Percentiles rank a stretch among this genome's conserved stretches.
phyloP scores from a whole-genome alignment of 2,888 invertebrate species.

The Eupithecia abbreviata region DNA sequence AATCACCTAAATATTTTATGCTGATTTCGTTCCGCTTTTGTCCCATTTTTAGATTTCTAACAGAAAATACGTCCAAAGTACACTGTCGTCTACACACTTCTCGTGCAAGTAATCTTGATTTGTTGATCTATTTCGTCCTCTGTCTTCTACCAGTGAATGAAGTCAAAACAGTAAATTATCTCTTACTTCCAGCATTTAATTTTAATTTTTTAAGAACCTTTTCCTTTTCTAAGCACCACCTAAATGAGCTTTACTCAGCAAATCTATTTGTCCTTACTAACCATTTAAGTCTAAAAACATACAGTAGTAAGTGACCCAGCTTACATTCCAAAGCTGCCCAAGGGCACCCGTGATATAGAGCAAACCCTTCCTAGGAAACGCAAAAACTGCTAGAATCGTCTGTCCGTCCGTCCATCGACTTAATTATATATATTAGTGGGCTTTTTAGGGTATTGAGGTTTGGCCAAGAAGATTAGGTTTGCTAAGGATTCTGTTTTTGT shows the following conservation, averaged over 20 bases:
- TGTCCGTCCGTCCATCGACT: constrained; percentile 53
- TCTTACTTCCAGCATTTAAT: not conserved
- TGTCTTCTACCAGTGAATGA: not conserved
- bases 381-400: constrained; percentile 60
- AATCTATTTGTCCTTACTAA: not conserved
- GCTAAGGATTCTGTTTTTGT: constrained; percentile 2
- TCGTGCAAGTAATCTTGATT: no score
- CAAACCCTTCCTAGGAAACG: constrained; percentile 53
- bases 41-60: no score
- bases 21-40: no score
- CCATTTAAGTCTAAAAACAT: not conserved
- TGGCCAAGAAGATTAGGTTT: constrained; percentile 36
- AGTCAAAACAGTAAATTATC: not conserved
- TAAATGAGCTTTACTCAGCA: not conserved
- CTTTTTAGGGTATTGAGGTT: constrained; percentile 46
- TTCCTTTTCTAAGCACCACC: not conserved
- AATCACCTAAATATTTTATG: no score
- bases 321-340: not conserved
- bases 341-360: constrained; percentile 49
- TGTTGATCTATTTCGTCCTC: no score
- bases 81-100: no score
- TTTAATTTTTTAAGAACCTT: not conserved
- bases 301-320: not conserved
- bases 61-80: no score
- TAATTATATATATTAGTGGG: constrained; percentile 63